phyloP scores from a whole-genome alignment of 2,113 vertebrate genomes.

The Clarias magur region DNA sequence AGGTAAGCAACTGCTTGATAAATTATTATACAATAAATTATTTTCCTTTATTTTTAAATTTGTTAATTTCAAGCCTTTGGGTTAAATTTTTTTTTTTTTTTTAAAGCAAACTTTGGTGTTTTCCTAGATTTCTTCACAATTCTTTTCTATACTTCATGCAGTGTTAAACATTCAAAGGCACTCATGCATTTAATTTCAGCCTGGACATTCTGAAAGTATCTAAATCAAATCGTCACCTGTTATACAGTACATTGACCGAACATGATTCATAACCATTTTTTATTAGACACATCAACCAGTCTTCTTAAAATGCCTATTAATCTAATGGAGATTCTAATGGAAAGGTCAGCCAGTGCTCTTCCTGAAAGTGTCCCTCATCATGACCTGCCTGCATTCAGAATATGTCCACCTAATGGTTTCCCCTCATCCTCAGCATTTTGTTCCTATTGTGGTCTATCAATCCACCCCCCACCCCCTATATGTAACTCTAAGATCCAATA shows the following conservation, averaged over 20 bases:
- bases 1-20: conserved; percentile 18
- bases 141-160: background rate
- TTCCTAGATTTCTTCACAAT: background rate
- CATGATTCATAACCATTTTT: conserved; percentile 21
- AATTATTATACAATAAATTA: background rate
- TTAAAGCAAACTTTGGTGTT: conserved; percentile 6
- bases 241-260: background rate
- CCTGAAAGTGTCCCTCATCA: conserved; percentile 10
- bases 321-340: background rate
- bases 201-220: background rate
- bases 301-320: background rate
- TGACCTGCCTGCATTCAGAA: background rate
- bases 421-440: background rate
- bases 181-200: background rate
- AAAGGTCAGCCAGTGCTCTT: background rate
- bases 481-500: conserved; percentile 52
- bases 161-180: background rate
- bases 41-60: background rate
- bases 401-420: background rate
- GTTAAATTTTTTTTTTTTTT: too few relatives aligned
- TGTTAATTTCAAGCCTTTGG: conserved; percentile 22
- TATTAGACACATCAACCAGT: conserved; percentile 14
- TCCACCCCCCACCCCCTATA: conserved; percentile 24
- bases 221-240: background rate
- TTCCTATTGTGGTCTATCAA: conserved; percentile 18